Percentiles rank a stretch among this genome's conserved stretches.
phyloP scores from a whole-genome alignment of 2,113 vertebrate species.

The Eclectus roratus region DNA sequence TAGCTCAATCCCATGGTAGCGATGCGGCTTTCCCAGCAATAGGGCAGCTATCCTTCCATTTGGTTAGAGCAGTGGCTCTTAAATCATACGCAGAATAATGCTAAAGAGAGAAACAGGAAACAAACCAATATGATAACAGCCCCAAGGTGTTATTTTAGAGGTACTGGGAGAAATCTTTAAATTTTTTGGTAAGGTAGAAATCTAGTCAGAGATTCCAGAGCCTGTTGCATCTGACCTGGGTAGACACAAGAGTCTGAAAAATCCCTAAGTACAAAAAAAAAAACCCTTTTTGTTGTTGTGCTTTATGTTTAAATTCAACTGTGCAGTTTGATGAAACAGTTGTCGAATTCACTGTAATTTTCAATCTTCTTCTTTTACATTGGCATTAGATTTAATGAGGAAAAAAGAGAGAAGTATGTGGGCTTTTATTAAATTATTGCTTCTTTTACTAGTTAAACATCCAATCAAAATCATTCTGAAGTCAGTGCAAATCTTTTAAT shows the following conservation, averaged over 20 bases:
- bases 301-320: constrained; percentile 43
- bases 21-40: background rate
- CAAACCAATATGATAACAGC: background rate
- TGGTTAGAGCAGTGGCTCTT: background rate
- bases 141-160: background rate
- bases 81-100: background rate
- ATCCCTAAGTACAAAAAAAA: background rate
- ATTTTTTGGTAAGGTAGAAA: background rate
- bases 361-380: constrained; percentile 62
- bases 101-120: background rate
- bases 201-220: background rate
- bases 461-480: constrained; percentile 22
- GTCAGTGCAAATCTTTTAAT: constrained; percentile 49
- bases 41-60: background rate
- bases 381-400: constrained; percentile 66
- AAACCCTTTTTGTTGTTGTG: constrained; percentile 39
- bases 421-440: constrained; percentile 68
- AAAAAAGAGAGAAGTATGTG: constrained; percentile 51
- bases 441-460: constrained; percentile 42
- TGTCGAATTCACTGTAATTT: constrained; percentile 67
- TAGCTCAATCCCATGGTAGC: background rate
- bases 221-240: background rate
- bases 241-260: background rate
- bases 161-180: background rate
- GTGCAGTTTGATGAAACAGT: constrained; percentile 25